Conservation (phyloP, 2,113 vertebrate species). For the Eulemur macaco region DNA sequence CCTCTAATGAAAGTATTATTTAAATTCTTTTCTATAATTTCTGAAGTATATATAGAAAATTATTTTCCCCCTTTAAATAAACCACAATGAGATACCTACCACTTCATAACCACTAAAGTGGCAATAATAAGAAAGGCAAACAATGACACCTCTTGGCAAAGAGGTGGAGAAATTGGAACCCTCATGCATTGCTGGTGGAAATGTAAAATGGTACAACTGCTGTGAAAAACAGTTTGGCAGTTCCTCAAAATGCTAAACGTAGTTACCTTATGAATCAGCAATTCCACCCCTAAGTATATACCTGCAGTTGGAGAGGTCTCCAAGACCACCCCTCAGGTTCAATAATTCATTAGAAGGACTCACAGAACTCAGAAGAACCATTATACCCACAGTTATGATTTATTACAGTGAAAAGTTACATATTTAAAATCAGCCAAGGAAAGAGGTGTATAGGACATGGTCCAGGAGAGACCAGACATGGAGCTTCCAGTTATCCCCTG, state of each 20-base stretch:
- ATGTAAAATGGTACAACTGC: background rate
- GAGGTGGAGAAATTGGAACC: background rate
- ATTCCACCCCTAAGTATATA: background rate
- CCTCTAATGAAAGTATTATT: background rate
- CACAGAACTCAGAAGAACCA: slow-evolving; percentile 5
- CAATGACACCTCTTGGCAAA: background rate
- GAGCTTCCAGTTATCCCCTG: background rate
- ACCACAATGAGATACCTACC: background rate
- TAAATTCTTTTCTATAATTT: slow-evolving; percentile 12
- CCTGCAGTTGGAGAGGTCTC: background rate
- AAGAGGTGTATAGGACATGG: background rate
- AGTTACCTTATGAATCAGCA: background rate
- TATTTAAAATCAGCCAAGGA: slow-evolving; percentile 35
- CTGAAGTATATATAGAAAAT: slow-evolving; percentile 16
- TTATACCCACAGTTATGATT: background rate
- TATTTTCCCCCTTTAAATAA: slow-evolving; percentile 1
- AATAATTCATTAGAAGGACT: slow-evolving; percentile 22
- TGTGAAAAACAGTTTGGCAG: background rate
- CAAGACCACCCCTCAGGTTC: background rate
- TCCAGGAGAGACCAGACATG: background rate
- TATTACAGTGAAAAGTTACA: slow-evolving; percentile 6
- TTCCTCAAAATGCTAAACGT: background rate
- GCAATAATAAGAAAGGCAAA: background rate
- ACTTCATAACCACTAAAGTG: background rate
- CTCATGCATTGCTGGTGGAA: background rate